A percentile compares a stretch with the other conserved stretches of the same genome.
These are phyloP conservation scores for Malurus cyaneus DNA, from an alignment of 2,113 vertebrate species.

Conservation along the genomic window DNA sequence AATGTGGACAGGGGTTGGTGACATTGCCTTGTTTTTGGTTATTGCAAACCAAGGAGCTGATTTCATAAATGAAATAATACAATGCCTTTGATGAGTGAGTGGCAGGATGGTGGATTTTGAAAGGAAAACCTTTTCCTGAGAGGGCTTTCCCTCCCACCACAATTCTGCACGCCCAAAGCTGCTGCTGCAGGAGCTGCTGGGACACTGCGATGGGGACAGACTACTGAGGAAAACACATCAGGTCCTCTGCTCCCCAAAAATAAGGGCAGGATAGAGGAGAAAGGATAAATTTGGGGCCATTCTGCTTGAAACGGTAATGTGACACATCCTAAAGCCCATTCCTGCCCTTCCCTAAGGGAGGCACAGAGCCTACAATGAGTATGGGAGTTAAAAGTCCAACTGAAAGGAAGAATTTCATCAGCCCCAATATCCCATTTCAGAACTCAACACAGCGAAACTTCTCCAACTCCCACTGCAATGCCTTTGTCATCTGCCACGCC, in stretches of 20 bases:
- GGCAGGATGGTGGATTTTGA: background rate
- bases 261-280: background rate
- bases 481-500: background rate
- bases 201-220: background rate
- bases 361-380: accelerated
- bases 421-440: background rate
- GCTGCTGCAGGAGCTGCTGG: background rate
- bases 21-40: background rate
- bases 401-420: background rate
- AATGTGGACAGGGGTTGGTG: accelerated
- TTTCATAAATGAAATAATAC: background rate
- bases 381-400: background rate
- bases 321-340: background rate
- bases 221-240: background rate
- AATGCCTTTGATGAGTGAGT: background rate
- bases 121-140: background rate
- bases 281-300: background rate
- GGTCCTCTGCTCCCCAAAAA: background rate
- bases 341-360: accelerated
- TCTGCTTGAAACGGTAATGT: background rate
- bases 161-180: background rate
- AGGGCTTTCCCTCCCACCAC: background rate
- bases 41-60: background rate
- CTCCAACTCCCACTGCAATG: background rate
- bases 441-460: background rate